Conservation (phyloP, 1,140 invertebrate species). For the Trachymyrmex cornetzi region DNA sequence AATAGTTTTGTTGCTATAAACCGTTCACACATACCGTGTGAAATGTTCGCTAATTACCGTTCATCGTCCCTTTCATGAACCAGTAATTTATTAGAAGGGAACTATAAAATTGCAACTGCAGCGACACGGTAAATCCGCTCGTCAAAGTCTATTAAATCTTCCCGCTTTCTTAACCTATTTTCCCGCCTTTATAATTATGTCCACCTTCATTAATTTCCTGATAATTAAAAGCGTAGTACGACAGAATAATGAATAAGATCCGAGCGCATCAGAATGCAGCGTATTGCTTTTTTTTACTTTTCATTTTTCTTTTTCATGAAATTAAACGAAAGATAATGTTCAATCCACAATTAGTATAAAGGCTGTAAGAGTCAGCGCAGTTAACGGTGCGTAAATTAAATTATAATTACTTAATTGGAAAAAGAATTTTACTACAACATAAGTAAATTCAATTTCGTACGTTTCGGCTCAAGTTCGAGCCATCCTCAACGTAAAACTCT, state of each 20-base stretch:
- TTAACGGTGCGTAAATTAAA: no score
- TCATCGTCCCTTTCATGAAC: slow-evolving; percentile 6
- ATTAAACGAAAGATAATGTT: background rate
- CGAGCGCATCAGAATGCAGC: background rate
- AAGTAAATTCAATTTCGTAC: no score
- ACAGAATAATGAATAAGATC: slow-evolving; percentile 11
- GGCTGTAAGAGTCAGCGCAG: no score
- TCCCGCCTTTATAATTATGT: slow-evolving; percentile 16
- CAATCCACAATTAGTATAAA: no score
- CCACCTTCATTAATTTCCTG: slow-evolving; percentile 51
- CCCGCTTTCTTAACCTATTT: slow-evolving; percentile 42
- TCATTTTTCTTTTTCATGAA: background rate
- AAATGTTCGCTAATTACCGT: slow-evolving; percentile 10
- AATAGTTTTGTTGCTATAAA: background rate
- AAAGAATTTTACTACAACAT: no score
- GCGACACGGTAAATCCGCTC: slow-evolving; percentile 18
- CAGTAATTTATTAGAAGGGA: slow-evolving; percentile 2
- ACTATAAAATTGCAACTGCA: slow-evolving; percentile 26
- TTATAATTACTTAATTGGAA: no score
- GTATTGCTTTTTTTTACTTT: background rate
- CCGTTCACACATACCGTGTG: background rate
- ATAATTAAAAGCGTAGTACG: slow-evolving; percentile 41
- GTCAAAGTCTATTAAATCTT: slow-evolving; percentile 19
- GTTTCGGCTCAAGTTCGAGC: no score
- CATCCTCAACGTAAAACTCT: background rate